A percentile compares a stretch with the other conserved stretches of the same genome.
Evolutionary conservation across 2,888 invertebrate species (phyloP).

Genomic region (Eupeodes latifasciatus): DNA sequence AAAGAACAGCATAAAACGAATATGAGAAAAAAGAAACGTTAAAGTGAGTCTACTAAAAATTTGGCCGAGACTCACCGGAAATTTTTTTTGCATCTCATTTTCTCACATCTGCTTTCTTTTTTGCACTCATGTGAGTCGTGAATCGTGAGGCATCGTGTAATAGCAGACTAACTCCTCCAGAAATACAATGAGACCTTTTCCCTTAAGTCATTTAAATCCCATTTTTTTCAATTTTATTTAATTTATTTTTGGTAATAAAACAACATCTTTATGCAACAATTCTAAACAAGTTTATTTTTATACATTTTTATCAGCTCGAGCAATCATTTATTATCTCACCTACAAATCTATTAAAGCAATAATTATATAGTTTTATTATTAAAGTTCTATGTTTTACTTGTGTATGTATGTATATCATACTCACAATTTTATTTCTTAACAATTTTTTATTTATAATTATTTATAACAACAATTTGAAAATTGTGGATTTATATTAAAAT

Average conservation of each 20-base stretch:
- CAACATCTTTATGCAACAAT: conserved; percentile 48
- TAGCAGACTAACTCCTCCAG: no score
- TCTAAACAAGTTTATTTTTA: conserved; percentile 64
- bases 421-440: conserved; percentile 18
- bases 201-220: no score
- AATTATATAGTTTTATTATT: conserved; percentile 26
- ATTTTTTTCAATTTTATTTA: no score
- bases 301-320: conserved; percentile 29
- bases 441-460: not conserved
- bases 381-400: conserved; percentile 19
- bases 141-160: no score
- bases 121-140: no score
- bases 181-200: no score
- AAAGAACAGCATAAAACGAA: no score
- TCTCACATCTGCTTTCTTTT: no score
- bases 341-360: conserved; percentile 52
- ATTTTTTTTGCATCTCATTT: no score
- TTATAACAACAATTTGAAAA: conserved; percentile 21
- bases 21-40: no score
- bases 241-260: conserved; percentile 18
- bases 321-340: conserved; percentile 13
- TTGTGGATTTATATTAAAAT: conserved; percentile 12
- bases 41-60: no score
- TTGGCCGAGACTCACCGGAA: no score
- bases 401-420: conserved; percentile 27